Evolutionary conservation across 2,888 invertebrate genomes (phyloP), one percentile per base, ranked within the genome.

Genomic region (Brenthis daphne): DNA sequence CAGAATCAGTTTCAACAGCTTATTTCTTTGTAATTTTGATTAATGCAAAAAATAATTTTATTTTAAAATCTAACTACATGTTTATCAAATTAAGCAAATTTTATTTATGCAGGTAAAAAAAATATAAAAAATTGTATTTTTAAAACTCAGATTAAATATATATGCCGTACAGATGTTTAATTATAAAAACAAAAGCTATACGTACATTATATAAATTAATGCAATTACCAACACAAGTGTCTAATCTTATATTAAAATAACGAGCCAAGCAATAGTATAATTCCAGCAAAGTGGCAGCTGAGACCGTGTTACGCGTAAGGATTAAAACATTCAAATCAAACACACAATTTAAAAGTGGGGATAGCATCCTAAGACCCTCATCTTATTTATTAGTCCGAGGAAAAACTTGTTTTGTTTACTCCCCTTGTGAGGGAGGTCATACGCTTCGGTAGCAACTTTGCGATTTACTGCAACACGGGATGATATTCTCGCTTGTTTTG

Each of bases 301-400:
- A 83, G 86, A 76, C 84, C 74, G 77, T 82, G 84, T 85, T 83
- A 82, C 80, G 75, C 76, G 81, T 89, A 90, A 90, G 89, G 92
- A 91, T 91, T 92, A 90, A 89, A 91, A 90, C 88, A 91, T 92
- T 90, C 90, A 90, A 92, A 91, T 91, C 89, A 89, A 90, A 85
- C 81, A 81, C 82, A 85, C 81, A 81, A 82, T 86, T 86, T 82
- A 77, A 82, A 82, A 81, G 82, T 84, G 85, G 89, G 87, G 87
- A 83, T 82, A 79, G 82, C 79, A 60, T 86, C 88, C 86, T 83
- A 80, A 87, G 82, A 86, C 90, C 89, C 89, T 85, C 82, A 84
- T 87, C 89, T 92, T 91, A 90, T 91, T 92, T 92, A 92, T 92
- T 92, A 90, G 92, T 91, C 88, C 83, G 87, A 82, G 85, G 86